These are phyloP conservation scores for Mesocentrotus franciscanus DNA, from an alignment of 53 echinoderm and acorn worm genomes.

Conservation along the genomic window DNA sequence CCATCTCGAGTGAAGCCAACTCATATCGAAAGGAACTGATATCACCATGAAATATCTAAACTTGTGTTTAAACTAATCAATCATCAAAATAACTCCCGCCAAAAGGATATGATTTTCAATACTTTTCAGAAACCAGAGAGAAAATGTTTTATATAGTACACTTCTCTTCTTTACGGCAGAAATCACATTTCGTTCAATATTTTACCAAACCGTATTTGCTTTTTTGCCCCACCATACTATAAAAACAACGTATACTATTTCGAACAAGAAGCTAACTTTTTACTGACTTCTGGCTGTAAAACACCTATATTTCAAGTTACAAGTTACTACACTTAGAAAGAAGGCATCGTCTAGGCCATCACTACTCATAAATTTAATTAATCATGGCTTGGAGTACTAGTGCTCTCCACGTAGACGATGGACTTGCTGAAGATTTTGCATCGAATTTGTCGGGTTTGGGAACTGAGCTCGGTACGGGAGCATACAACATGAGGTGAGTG, in stretches of 20 bases:
- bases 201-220: conserved; percentile 11
- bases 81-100: too few relatives aligned
- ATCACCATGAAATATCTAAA: too few relatives aligned
- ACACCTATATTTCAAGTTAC: neutral
- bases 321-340: neutral
- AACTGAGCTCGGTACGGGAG: conserved; percentile 93
- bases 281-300: neutral
- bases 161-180: too few relatives aligned
- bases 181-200: neutral
- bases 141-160: too few relatives aligned
- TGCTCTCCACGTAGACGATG: conserved; percentile 84
- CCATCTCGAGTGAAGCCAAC: too few relatives aligned
- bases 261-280: neutral
- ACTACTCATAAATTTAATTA: neutral
- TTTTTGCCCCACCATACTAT: neutral
- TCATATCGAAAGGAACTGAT: too few relatives aligned
- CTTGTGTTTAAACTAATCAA: too few relatives aligned
- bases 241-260: conserved; percentile 3
- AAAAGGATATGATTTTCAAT: too few relatives aligned
- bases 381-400: conserved; percentile 89
- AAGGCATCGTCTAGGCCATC: neutral
- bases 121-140: too few relatives aligned
- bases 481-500: conserved; percentile 97
- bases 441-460: conserved; percentile 93
- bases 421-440: conserved; percentile 94